These are phyloP conservation scores for Solea senegalensis DNA, from an alignment of 2,113 vertebrate genomes.

Conservation along the genomic window DNA sequence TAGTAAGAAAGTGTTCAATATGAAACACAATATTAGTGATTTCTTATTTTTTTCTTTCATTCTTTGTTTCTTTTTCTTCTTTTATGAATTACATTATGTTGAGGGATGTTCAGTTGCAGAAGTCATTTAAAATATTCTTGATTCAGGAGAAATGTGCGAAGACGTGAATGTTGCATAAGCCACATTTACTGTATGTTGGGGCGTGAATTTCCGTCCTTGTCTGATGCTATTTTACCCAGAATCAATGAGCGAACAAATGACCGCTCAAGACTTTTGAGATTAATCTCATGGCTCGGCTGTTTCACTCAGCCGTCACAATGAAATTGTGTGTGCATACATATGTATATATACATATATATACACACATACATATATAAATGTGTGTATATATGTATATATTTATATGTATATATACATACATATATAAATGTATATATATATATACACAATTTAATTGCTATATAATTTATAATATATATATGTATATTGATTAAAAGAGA, in stretches of 20 bases:
- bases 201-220: slow-evolving; percentile 16
- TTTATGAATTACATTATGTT: not conserved
- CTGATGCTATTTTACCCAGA: slow-evolving; percentile 19
- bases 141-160: not conserved
- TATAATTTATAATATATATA: too few relatives aligned
- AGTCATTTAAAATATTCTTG: not conserved
- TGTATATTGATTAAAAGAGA: too few relatives aligned
- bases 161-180: too few relatives aligned
- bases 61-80: not conserved
- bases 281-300: not conserved
- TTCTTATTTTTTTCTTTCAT: not conserved
- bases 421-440: too few relatives aligned
- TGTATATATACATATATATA: too few relatives aligned
- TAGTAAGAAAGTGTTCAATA: slow-evolving; percentile 43
- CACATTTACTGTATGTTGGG: not conserved
- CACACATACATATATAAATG: too few relatives aligned
- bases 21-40: slow-evolving; percentile 45
- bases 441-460: too few relatives aligned
- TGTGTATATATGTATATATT: too few relatives aligned
- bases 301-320: too few relatives aligned
- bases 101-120: not conserved
- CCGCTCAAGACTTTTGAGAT: not conserved
- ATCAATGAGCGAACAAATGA: slow-evolving; percentile 46
- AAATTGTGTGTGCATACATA: too few relatives aligned
- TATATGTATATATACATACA: too few relatives aligned